A percentile compares a stretch with the other conserved stretches of the same genome.
Evolutionary conservation across 2,113 vertebrate genomes (phyloP).

Genomic region (Mesembrinibis cayennensis): DNA sequence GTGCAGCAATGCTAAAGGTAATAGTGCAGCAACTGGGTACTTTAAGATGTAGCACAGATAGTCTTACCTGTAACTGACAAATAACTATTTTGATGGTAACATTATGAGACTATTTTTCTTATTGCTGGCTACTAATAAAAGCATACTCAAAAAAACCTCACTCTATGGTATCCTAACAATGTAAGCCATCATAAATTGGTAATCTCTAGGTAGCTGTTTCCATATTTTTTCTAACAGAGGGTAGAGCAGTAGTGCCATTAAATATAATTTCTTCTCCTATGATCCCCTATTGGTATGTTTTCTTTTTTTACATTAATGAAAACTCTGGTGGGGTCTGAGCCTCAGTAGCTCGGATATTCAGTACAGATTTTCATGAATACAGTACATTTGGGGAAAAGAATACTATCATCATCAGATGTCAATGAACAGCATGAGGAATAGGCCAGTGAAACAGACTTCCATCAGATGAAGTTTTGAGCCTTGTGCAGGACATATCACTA

Average conservation of each 20-base stretch:
- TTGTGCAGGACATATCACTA: neutral
- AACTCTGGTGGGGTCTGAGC: neutral
- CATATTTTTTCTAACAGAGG: conserved; percentile 28
- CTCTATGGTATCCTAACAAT: neutral
- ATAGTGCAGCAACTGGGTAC: neutral
- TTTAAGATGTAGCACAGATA: neutral
- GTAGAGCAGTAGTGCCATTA: neutral
- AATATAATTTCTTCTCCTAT: conserved; percentile 22
- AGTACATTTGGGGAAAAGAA: neutral
- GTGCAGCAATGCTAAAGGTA: neutral
- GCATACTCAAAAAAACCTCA: neutral
- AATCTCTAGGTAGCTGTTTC: conserved; percentile 22
- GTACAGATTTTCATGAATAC: conserved; percentile 3
- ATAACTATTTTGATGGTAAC: neutral
- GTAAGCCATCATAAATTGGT: neutral
- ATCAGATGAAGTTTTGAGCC: neutral
- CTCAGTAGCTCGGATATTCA: neutral
- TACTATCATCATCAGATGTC: conserved; percentile 2
- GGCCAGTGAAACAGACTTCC: neutral
- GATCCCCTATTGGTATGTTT: neutral
- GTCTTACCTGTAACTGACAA: neutral
- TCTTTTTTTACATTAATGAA: conserved; percentile 15
- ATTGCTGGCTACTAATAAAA: neutral
- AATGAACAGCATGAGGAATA: neutral
- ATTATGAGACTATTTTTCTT: neutral